phyloP scores from a whole-genome alignment of 2,113 vertebrate genomes.

The Tor tambroides region DNA sequence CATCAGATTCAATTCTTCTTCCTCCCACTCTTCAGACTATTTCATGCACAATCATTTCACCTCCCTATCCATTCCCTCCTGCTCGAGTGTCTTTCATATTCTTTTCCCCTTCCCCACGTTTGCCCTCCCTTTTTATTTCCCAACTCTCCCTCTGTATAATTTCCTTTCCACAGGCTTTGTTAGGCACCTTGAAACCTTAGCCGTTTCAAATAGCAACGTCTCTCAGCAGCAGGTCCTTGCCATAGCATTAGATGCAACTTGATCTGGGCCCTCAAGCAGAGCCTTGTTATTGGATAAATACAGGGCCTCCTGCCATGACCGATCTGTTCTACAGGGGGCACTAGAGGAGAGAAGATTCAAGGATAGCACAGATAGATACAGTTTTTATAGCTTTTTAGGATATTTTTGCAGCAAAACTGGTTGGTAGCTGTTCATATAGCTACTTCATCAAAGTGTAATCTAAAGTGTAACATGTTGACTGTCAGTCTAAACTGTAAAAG shows the following conservation, averaged over 20 bases:
- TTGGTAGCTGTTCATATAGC: neutral
- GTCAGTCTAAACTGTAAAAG: neutral
- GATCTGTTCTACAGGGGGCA: conserved; percentile 52
- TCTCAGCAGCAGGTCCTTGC: conserved; percentile 61
- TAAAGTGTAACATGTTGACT: neutral
- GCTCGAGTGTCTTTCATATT: conserved; percentile 42
- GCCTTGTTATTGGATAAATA: conserved; percentile 62
- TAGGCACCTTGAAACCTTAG: conserved; percentile 63
- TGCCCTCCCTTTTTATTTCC: conserved; percentile 35
- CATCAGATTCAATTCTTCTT: neutral
- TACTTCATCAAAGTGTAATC: neutral
- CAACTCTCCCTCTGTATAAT: conserved; percentile 51
- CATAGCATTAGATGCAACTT: conserved; percentile 63
- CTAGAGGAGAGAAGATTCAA: conserved; percentile 52
- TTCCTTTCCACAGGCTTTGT: conserved; percentile 60
- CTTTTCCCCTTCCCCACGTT: conserved; percentile 22
- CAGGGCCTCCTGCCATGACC: conserved; percentile 40
- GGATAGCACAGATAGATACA: neutral
- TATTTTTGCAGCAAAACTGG: neutral
- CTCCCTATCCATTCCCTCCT: conserved; percentile 27
- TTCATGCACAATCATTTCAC: conserved; percentile 36
- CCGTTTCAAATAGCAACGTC: conserved; percentile 61
- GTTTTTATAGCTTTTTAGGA: neutral
- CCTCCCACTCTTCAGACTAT: neutral
- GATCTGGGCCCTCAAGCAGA: conserved; percentile 58